Evolutionary conservation across 2,888 invertebrate genomes (phyloP).

Genomic region (Empis livida): DNA sequence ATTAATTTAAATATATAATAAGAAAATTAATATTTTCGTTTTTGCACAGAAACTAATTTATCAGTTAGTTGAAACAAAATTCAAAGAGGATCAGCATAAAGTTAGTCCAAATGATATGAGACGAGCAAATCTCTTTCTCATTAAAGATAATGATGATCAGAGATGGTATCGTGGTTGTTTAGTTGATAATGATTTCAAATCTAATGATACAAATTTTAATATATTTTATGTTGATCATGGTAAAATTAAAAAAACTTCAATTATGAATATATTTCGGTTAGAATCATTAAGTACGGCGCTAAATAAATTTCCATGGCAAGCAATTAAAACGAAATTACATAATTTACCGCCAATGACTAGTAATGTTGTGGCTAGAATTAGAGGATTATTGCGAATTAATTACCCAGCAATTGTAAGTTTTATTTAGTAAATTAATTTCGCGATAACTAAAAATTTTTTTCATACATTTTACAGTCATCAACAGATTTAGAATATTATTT

Average conservation of each 20-base stretch:
- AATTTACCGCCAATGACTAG: slow-evolving; percentile 41
- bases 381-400: slow-evolving; percentile 42
- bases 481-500: background rate
- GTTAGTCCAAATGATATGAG: slow-evolving; percentile 23
- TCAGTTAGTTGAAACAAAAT: slow-evolving; percentile 24
- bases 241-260: slow-evolving; percentile 33
- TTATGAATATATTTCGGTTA: slow-evolving; percentile 37
- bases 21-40: background rate
- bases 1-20: background rate
- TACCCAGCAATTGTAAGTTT: slow-evolving; percentile 33
- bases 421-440: background rate
- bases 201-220: slow-evolving; percentile 23
- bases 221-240: slow-evolving; percentile 45
- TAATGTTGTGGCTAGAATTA: slow-evolving; percentile 43
- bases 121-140: slow-evolving; percentile 38
- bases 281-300: slow-evolving; percentile 42
- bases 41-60: slow-evolving; percentile 20
- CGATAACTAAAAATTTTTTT: too few species aligned
- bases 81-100: slow-evolving; percentile 27
- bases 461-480: too few species aligned
- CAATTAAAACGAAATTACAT: slow-evolving; percentile 43
- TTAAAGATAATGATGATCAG: slow-evolving; percentile 29
- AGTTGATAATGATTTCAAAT: slow-evolving; percentile 24
- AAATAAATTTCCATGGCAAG: slow-evolving; percentile 44
- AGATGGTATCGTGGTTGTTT: slow-evolving; percentile 39